Conservation (phyloP, 2,113 vertebrate genomes). For the Peromyscus californicus region DNA sequence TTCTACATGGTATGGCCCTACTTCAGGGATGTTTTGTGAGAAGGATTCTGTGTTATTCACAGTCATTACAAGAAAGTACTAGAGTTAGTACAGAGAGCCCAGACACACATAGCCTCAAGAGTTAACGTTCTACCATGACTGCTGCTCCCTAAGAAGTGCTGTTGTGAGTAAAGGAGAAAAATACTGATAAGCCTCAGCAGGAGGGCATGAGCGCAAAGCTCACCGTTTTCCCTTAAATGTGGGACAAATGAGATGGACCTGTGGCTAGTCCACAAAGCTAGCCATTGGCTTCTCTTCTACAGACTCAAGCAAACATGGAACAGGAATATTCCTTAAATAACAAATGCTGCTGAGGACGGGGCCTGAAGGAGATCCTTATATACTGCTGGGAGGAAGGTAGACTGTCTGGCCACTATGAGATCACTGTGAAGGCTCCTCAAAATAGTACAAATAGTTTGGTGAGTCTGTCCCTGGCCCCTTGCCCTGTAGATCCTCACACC, state of each 20-base stretch:
- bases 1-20: not conserved
- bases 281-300: not conserved
- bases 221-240: not conserved
- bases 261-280: not conserved
- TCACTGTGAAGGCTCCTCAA: not conserved
- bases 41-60: not conserved
- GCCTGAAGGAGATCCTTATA: not conserved
- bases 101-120: not conserved
- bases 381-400: not conserved
- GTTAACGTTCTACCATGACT: not conserved
- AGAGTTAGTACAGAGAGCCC: not conserved
- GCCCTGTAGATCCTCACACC: not conserved
- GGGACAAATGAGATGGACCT: not conserved
- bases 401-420: not conserved
- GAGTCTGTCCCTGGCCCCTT: not conserved
- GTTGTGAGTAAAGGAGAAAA: not conserved
- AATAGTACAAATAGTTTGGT: not conserved
- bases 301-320: not conserved
- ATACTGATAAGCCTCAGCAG: not conserved
- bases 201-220: not conserved
- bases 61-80: not conserved
- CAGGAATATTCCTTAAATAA: not conserved
- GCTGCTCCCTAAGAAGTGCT: not conserved
- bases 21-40: not conserved
- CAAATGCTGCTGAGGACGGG: not conserved